phyloP scores from a whole-genome alignment of 1,140 invertebrate genomes.

The Littorina saxatilis region DNA sequence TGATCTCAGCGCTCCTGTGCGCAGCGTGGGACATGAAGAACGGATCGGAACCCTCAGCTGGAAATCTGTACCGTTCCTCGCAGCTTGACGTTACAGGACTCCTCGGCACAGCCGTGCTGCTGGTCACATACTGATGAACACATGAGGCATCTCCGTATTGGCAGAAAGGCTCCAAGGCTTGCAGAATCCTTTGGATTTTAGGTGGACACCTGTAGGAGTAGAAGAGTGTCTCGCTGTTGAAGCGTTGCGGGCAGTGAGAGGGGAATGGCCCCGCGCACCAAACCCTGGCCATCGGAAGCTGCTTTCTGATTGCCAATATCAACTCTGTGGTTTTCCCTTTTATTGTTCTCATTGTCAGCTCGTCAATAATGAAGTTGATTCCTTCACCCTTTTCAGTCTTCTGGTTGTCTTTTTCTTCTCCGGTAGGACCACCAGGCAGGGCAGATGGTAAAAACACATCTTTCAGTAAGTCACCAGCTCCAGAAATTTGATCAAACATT shows the following conservation, averaged over 20 bases:
- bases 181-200: conserved; percentile 8
- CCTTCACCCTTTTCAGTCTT: neutral
- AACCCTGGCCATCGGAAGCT: neutral
- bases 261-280: conserved; percentile 5
- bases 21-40: conserved; percentile 22
- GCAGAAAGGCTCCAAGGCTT: conserved; percentile 27
- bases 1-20: conserved; percentile 1
- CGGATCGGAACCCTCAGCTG: neutral
- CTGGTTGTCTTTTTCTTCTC: neutral
- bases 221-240: neutral
- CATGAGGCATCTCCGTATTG: neutral
- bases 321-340: neutral
- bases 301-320: neutral
- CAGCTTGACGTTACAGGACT: too few relatives aligned
- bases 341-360: neutral
- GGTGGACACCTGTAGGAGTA: conserved; percentile 12
- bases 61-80: neutral
- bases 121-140: neutral
- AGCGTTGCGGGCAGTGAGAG: neutral
- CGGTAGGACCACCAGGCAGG: neutral
- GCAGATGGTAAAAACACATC: neutral
- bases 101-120: neutral
- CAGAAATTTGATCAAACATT: neutral
- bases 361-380: neutral
- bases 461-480: neutral